These are phyloP conservation scores for Pyrocephalus nanus DNA, from an alignment of 2,797 vertebrate species.

Conservation along the genomic window DNA sequence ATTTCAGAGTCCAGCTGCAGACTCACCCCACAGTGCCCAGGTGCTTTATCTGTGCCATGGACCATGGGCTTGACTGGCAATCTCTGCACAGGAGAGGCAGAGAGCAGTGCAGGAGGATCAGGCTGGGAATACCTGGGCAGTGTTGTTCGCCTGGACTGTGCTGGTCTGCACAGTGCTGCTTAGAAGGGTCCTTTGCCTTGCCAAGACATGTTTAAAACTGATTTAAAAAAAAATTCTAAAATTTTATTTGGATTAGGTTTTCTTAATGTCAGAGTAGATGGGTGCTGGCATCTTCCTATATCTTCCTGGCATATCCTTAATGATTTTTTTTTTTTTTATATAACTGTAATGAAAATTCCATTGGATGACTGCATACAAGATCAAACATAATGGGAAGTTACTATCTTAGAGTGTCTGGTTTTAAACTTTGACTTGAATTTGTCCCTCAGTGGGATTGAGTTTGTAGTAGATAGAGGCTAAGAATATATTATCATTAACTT, in stretches of 20 bases:
- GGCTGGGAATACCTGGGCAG: not conserved
- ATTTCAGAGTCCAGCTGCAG: not conserved
- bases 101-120: not conserved
- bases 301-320: not conserved
- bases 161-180: not conserved
- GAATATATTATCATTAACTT: not conserved
- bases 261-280: not conserved
- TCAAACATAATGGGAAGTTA: not conserved
- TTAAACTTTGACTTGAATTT: not conserved
- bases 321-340: not conserved
- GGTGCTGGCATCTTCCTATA: not conserved
- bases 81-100: not conserved
- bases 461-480: not conserved
- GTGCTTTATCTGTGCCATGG: not conserved
- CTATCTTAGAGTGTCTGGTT: not conserved
- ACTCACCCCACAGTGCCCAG: rapidly evolving
- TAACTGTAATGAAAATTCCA: not conserved
- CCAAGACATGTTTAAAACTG: not conserved
- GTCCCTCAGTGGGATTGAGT: not conserved
- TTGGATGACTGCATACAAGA: not conserved
- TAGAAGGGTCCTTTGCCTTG: not conserved
- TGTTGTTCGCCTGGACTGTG: not conserved
- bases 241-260: not conserved
- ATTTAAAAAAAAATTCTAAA: not conserved
- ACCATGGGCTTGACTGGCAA: not conserved